Base-by-base conservation (phyloP, 2,888 invertebrate species). In the Cheilosia urbana region DNA sequence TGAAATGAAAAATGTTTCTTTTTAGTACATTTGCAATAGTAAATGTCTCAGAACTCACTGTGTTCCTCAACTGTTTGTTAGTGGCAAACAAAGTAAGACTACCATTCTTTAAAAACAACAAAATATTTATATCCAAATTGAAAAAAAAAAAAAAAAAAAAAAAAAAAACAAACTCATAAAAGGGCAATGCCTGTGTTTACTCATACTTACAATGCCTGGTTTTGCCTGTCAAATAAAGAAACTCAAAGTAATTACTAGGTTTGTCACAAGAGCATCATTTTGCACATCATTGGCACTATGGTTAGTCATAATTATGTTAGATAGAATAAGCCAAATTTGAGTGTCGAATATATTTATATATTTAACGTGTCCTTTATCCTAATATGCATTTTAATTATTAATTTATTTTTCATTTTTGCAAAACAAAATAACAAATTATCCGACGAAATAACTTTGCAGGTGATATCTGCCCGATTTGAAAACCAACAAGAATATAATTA, bases 191-290 rank as follows among this genome's bases (percentile, higher is more conserved):
- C 27, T 65, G 51, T 79, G 57, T 69, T 47, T 51, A 24, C 49
- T 55, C 87, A 90, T 94, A 94, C 94, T 94, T 94, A 94, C 94
- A 93, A 93, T 93, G 91, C 93, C 93, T 88, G 94, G 94, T 91
- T 94, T 94, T 89, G 94, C 94, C 94, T 94, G 90, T 89, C 87
- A 88, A 89, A 89, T 85, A 85, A 82, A 82, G 49, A 80, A 85
- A 80, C 62, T 71, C 57, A 58, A 9, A 62, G 60, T 72, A 72
- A 80, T 80, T 76, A 85, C 53, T 85, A 30, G 5, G 55, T 55
- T 30, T 30, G 47, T 63, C 13, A 53, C 19, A 62, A 19, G 15
- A 9, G 17, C 51, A 60, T 73, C 30, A 66, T 58, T 68, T 42
- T 76, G 58, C 68, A 45, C 58, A 62, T 77, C 68, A 53, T 49